Base-by-base conservation (phyloP, 1,140 invertebrate genomes). In the Pogonognathellus flavescens region DNA sequence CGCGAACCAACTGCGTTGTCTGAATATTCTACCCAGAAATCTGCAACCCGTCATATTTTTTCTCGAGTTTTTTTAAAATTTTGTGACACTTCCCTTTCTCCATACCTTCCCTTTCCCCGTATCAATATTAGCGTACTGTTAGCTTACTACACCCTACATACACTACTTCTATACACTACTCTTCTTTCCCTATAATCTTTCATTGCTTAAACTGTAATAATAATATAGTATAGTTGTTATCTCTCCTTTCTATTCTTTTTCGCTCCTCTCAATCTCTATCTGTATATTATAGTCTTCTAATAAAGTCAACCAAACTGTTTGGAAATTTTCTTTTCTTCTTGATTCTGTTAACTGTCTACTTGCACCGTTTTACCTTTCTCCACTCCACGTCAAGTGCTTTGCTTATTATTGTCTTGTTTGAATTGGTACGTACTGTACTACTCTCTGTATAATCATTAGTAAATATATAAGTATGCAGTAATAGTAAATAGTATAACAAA, bases 341-440 rank as follows among this genome's bases (percentile, higher is more conserved):
- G 20, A 10, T 14, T 41, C 25, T 76, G 16, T 50, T 5, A 41
- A 49, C 13, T 76, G 18, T 70, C 22, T 70, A 20, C 22, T 70
- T 50, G 11, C 8, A 5, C 13, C 22, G 10, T 41, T 41, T n/a
- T 50, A 14, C 70, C 18, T 76, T 76, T n/a, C n/a, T n/a, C n/a
- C n/a, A n/a, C 70, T 76, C 70, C 41, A 49, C 41, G 70, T 76
- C 70, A 7, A 76, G 70, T 76, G 70, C 70, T 50, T 76, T 41
- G n/a, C 16, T 31, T 50, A 49, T 76, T 76, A 76, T 76, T 76
- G 70, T 76, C 70, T 76, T 76, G 70, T 76, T 49, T n/a, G 41
- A 76, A 76, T 76, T 76, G 70, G 70, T 76, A 76, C 70, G 25
- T 76, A 70, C 14, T 31, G 25, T 31, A 50, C 62, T 76, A 76